These are phyloP conservation scores for Morpho helenor DNA, from an alignment of 2,888 invertebrate genomes.

Conservation along the genomic window DNA sequence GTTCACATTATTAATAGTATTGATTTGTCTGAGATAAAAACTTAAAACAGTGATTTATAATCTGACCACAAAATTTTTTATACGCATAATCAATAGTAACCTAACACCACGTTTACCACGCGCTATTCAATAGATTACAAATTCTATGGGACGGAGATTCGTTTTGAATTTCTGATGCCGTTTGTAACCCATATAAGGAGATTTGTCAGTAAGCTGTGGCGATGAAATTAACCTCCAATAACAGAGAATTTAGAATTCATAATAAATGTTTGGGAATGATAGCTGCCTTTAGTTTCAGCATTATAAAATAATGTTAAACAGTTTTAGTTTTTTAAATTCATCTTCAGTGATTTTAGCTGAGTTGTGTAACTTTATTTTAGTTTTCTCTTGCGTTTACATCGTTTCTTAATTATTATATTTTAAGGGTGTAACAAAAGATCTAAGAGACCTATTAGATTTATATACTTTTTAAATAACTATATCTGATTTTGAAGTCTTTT, in stretches of 20 bases:
- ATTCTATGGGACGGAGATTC: constrained; percentile 24
- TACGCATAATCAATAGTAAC: constrained; percentile 9
- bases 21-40: background rate
- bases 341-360: no score
- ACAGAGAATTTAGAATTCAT: constrained; percentile 16
- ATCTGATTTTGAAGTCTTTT: no score
- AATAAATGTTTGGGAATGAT: constrained; percentile 14
- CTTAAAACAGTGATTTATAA: constrained; percentile 1
- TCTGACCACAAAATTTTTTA: constrained; percentile 13
- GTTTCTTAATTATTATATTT: no score
- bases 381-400: no score
- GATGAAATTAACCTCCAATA: constrained; percentile 22
- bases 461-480: no score
- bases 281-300: no score
- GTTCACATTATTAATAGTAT: no score
- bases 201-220: constrained; percentile 22
- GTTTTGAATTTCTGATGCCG: constrained; percentile 26
- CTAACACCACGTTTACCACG: constrained; percentile 8
- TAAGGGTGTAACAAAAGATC: no score
- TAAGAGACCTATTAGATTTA: no score
- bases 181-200: constrained; percentile 24
- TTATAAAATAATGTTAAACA: no score
- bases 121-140: constrained; percentile 22
- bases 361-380: no score
- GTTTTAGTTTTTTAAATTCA: no score